A percentile compares a stretch with the other conserved stretches of the same genome.
phyloP scores from a whole-genome alignment of 2,888 invertebrate species.

The Rapana venosa region DNA sequence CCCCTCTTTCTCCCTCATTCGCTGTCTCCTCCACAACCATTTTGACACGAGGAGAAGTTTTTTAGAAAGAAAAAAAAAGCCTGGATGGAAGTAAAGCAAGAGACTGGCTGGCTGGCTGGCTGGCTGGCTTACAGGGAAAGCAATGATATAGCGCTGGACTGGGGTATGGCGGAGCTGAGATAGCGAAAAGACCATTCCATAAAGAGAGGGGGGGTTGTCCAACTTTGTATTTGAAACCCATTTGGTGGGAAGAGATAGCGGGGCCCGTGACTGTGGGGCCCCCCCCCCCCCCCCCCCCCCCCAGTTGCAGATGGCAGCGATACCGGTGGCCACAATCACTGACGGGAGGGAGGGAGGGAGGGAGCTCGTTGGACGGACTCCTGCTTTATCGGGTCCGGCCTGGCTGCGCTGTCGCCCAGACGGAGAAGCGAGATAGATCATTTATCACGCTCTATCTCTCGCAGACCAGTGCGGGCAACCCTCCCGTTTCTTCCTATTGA shows the following conservation, averaged over 20 bases:
- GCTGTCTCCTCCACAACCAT: conserved; percentile 15
- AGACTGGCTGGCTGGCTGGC: background rate
- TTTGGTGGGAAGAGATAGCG: conserved; percentile 59
- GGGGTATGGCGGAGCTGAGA: conserved; percentile 28
- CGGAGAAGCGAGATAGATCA: conserved; percentile 34
- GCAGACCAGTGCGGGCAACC: conserved; percentile 36
- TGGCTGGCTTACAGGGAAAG: background rate
- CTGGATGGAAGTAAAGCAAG: too few species aligned
- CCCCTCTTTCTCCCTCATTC: background rate
- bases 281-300: conserved; percentile 24
- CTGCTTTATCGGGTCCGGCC: conserved; percentile 37
- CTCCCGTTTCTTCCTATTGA: conserved; percentile 58
- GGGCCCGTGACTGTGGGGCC: conserved; percentile 39
- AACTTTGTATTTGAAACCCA: conserved; percentile 61
- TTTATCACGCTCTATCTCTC: conserved; percentile 46
- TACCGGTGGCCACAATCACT: conserved; percentile 43
- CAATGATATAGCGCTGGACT: conserved; percentile 29
- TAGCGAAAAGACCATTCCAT: conserved; percentile 42
- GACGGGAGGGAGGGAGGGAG: conserved; percentile 30
- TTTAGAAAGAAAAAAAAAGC: too few species aligned
- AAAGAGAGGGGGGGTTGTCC: conserved; percentile 49
- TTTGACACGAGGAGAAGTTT: background rate
- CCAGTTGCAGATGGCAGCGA: conserved; percentile 39
- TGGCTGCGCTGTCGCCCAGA: conserved; percentile 33
- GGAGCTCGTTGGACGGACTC: background rate